A percentile compares a stretch with the other conserved stretches of the same genome.
phyloP scores from a whole-genome alignment of 2,888 invertebrate species.

The Ornithoptera priamus region DNA sequence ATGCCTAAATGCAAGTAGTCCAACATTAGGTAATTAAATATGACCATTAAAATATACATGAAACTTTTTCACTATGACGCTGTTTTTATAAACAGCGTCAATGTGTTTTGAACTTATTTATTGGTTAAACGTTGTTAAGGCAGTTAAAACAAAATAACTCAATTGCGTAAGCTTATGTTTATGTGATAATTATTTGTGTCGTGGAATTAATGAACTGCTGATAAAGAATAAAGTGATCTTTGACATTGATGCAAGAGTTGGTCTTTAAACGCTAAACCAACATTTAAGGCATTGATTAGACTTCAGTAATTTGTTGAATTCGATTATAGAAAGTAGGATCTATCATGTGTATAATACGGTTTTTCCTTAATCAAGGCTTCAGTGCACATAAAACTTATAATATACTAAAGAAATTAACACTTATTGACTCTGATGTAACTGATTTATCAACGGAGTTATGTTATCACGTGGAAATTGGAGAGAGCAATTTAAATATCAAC shows the following conservation, averaged over 20 bases:
- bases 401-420: constrained; percentile 77
- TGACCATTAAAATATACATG: too few relatives aligned
- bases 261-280: constrained; percentile 15
- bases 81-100: background rate
- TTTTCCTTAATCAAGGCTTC: constrained; percentile 82
- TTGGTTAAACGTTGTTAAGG: background rate
- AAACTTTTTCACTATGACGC: too few relatives aligned
- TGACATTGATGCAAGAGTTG: constrained; percentile 71
- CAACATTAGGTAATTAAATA: too few relatives aligned
- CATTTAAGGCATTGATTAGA: constrained; percentile 8
- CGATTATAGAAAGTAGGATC: constrained; percentile 34
- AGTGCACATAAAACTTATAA: constrained; percentile 81
- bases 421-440: constrained; percentile 67
- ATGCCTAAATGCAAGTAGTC: too few relatives aligned
- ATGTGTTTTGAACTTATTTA: background rate
- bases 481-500: constrained; percentile 75
- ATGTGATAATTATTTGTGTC: constrained; percentile 54
- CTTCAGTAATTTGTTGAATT: constrained; percentile 34
- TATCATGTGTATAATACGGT: constrained; percentile 79
- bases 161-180: constrained; percentile 68
- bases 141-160: constrained; percentile 30
- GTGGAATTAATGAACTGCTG: constrained; percentile 38
- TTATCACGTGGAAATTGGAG: constrained; percentile 86
- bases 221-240: constrained; percentile 51
- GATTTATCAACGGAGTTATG: constrained; percentile 86